Evolutionary conservation across 2,797 vertebrate genomes (phyloP).

Genomic region (Syngnathus acus): DNA sequence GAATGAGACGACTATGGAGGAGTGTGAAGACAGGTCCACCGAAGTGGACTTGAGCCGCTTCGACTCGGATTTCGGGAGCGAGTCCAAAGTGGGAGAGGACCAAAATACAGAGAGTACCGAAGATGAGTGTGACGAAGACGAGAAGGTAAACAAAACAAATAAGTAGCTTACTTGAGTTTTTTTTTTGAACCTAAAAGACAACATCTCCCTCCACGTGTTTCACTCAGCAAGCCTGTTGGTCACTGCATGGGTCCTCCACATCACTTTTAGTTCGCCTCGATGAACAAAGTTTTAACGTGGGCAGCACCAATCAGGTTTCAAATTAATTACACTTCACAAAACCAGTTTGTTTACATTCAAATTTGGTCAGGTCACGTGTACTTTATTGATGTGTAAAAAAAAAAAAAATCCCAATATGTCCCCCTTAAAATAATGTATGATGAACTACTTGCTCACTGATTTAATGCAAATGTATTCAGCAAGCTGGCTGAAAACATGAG

Average conservation of each 20-base stretch:
- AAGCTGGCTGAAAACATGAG: background rate
- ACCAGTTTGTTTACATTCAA: too few species aligned
- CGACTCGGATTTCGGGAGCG: constrained; percentile 1
- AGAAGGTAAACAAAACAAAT: constrained; percentile 57
- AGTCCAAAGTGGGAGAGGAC: constrained; percentile 15
- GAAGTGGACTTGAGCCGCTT: background rate
- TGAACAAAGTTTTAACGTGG: too few species aligned
- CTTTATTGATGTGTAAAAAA: background rate
- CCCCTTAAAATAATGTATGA: background rate
- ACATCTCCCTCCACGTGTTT: background rate
- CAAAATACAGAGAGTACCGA: constrained; percentile 12
- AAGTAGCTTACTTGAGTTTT: too few species aligned
- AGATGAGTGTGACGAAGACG: constrained; percentile 55
- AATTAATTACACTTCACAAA: too few species aligned
- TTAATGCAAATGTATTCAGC: background rate
- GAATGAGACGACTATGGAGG: background rate
- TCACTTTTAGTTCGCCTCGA: too few species aligned
- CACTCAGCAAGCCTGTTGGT: background rate
- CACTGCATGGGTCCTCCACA: too few species aligned
- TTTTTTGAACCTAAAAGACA: background rate
- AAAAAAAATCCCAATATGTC: background rate
- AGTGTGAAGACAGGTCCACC: background rate
- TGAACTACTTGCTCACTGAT: background rate
- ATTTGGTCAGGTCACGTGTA: too few species aligned
- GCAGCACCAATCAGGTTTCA: too few species aligned